These are phyloP conservation scores for Plecturocebus donacophilus DNA, from an alignment of 2,113 vertebrate species.

Conservation along the genomic window DNA sequence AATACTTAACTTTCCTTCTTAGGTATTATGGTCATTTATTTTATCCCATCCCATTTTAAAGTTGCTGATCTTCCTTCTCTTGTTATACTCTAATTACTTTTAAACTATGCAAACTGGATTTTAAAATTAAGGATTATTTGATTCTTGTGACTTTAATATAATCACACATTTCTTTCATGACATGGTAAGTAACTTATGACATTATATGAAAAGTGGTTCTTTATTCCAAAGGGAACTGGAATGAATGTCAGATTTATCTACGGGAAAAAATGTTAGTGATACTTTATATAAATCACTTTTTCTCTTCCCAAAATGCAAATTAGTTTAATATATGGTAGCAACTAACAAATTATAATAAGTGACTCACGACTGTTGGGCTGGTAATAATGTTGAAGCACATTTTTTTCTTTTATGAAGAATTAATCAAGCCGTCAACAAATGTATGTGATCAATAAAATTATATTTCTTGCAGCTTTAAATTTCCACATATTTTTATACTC, in stretches of 20 bases:
- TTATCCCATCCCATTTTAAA: background rate
- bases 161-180: background rate
- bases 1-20: background rate
- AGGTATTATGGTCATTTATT: background rate
- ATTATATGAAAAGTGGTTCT: background rate
- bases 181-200: background rate
- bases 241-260: background rate
- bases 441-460: background rate
- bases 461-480: slow-evolving; percentile 5
- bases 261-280: background rate
- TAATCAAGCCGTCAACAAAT: slow-evolving; percentile 43
- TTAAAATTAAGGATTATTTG: background rate
- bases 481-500: background rate
- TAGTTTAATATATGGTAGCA: slow-evolving; percentile 36
- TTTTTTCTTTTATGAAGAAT: slow-evolving; percentile 28
- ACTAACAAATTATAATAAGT: slow-evolving; percentile 31
- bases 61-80: background rate
- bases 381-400: background rate
- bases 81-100: background rate
- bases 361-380: background rate
- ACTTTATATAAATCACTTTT: slow-evolving; percentile 10
- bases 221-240: background rate
- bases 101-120: background rate
- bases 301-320: background rate
- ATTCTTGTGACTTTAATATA: background rate